These are phyloP conservation scores for Beaufortia kweichowensis DNA, from an alignment of 2,113 vertebrate species.

Conservation along the genomic window DNA sequence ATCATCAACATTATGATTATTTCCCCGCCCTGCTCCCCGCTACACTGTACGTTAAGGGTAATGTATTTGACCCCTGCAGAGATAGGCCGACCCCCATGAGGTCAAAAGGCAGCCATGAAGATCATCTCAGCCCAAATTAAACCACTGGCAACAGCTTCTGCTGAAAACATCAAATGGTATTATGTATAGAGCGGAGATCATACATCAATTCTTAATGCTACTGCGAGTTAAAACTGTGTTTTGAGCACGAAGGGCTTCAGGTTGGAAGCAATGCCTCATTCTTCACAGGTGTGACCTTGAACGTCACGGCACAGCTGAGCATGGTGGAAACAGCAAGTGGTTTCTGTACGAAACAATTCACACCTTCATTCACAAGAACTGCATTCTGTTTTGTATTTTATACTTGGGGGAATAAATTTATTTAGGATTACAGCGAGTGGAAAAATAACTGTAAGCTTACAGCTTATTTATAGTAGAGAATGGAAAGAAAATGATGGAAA, in stretches of 20 bases:
- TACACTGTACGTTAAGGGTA: conserved; percentile 44
- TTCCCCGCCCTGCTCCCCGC: conserved; percentile 1
- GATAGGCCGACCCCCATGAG: conserved; percentile 5
- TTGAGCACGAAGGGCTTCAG: neutral
- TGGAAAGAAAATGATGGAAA: neutral
- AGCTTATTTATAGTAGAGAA: neutral
- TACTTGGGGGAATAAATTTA: no score
- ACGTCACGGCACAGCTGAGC: neutral
- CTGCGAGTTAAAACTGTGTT: neutral
- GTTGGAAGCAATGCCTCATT: neutral
- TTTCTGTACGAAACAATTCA: no score
- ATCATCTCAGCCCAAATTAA: conserved; percentile 44
- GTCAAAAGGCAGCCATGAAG: conserved; percentile 45
- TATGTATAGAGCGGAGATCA: neutral
- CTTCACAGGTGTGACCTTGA: conserved; percentile 17
- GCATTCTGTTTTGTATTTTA: no score
- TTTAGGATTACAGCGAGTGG: no score
- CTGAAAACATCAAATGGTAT: conserved; percentile 47
- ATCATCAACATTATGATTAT: conserved; percentile 41
- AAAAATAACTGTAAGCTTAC: no score
- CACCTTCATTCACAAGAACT: no score
- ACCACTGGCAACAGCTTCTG: conserved; percentile 30
- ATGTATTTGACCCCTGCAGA: conserved; percentile 47
- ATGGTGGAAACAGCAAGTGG: neutral
- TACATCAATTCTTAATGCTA: conserved; percentile 1